phyloP scores from a whole-genome alignment of 35 echinoderm and acorn worm genomes.

The Ophiothrix spiculata region DNA sequence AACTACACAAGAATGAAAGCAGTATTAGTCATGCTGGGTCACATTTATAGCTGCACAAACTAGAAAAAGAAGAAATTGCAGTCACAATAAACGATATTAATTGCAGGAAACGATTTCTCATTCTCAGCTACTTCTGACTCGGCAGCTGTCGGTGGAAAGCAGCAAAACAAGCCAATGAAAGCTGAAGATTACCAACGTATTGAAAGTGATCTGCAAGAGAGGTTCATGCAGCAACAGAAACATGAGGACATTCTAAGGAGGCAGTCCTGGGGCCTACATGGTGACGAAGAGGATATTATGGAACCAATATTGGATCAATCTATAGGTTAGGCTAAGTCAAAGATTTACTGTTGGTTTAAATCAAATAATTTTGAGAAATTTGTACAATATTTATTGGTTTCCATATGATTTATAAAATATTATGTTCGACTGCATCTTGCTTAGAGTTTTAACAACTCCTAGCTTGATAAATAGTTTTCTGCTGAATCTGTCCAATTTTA shows the following conservation, averaged over 20 bases:
- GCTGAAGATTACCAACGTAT: constrained; percentile 80
- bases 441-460: too few species aligned
- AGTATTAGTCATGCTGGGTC: too few species aligned
- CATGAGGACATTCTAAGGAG: constrained; percentile 53
- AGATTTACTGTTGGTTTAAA: too few species aligned
- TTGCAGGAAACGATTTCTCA: background rate
- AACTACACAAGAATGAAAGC: too few species aligned
- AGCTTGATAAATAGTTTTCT: too few species aligned
- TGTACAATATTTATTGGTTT: too few species aligned
- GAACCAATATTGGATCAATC: constrained; percentile 24
- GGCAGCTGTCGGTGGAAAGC: constrained; percentile 23
- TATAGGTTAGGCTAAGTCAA: constrained; percentile 42
- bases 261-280: constrained; percentile 57
- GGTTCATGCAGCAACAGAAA: constrained; percentile 1
- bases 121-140: constrained; percentile 53
- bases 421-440: too few species aligned
- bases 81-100: background rate
- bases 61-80: too few species aligned
- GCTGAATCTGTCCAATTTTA: too few species aligned
- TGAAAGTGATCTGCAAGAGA: constrained; percentile 82
- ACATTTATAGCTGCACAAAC: too few species aligned
- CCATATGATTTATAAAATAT: too few species aligned
- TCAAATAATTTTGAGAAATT: too few species aligned
- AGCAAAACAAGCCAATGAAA: constrained; percentile 81
- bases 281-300: constrained; percentile 14